Evolutionary conservation across 2,113 vertebrate genomes (phyloP).

Genomic region (Empidonax alnorum): DNA sequence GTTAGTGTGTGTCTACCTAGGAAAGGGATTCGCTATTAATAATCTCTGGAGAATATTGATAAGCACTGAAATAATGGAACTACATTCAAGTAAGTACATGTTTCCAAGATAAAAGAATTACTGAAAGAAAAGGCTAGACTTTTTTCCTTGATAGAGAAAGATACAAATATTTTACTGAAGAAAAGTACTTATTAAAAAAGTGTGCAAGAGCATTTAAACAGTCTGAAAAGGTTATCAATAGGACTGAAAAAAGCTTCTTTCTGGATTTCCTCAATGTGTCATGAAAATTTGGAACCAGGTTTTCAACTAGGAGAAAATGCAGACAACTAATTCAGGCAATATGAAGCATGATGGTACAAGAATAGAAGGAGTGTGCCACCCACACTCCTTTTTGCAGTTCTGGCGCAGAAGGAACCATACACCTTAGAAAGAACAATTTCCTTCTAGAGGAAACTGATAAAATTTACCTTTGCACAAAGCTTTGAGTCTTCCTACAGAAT

Average conservation of each 20-base stretch:
- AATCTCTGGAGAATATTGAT: neutral
- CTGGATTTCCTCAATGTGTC: neutral
- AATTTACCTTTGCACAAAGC: neutral
- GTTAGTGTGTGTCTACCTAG: neutral
- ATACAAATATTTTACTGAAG: neutral
- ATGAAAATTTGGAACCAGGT: neutral
- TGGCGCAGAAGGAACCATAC: neutral
- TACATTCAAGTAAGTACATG: neutral
- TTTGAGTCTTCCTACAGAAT: neutral
- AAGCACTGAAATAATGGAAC: neutral
- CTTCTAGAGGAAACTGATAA: neutral
- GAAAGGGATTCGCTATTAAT: neutral
- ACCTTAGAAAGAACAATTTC: neutral
- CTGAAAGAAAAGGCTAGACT: neutral
- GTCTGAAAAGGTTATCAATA: neutral
- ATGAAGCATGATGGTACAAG: fast-evolving
- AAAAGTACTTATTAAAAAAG: neutral
- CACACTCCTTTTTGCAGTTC: neutral
- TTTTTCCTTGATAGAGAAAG: neutral
- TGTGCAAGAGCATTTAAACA: neutral
- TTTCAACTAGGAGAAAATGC: neutral
- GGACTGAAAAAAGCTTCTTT: neutral
- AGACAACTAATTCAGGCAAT: neutral
- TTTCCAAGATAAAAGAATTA: neutral
- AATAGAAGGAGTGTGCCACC: neutral